These are phyloP conservation scores for Drosophila atripex DNA, from an alignment of 2,888 invertebrate genomes.

Conservation along the genomic window DNA sequence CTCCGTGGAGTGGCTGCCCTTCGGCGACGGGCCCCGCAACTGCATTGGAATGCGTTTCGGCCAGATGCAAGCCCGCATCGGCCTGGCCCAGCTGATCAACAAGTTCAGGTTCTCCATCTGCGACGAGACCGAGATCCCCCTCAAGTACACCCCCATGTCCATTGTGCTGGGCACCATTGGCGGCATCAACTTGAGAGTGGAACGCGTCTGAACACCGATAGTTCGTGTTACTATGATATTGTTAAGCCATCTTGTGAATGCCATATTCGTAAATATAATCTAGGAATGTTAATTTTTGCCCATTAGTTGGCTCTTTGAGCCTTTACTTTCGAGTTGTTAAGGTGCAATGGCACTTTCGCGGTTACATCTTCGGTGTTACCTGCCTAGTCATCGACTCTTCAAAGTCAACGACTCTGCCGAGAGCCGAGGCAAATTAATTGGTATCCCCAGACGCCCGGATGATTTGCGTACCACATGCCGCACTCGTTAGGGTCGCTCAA, in stretches of 20 bases:
- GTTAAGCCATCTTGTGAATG: background rate
- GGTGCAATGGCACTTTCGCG: background rate
- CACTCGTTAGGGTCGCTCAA: conserved; percentile 34
- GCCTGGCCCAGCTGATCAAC: conserved; percentile 72
- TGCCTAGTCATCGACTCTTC: background rate
- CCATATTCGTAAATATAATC: background rate
- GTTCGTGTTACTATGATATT: background rate
- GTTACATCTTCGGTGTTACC: conserved; percentile 3
- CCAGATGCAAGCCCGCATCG: conserved; percentile 76
- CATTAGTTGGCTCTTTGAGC: background rate
- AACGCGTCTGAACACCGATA: conserved; percentile 23
- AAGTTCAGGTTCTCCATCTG: conserved; percentile 72
- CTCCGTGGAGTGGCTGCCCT: conserved; percentile 78
- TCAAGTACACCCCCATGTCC: conserved; percentile 52
- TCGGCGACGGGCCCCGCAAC: conserved; percentile 82
- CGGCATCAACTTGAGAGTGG: conserved; percentile 56
- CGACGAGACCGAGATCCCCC: conserved; percentile 65
- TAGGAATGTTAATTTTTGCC: background rate
- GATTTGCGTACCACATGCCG: conserved; percentile 47
- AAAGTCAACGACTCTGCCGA: conserved; percentile 37
- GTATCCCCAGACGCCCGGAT: conserved; percentile 41
- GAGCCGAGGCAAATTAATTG: conserved; percentile 40
- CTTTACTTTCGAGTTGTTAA: background rate
- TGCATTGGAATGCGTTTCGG: conserved; percentile 82
- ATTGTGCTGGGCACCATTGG: conserved; percentile 52